phyloP scores from a whole-genome alignment of 35 echinoderm and acorn worm genomes.

The Ophioderma brevispina region DNA sequence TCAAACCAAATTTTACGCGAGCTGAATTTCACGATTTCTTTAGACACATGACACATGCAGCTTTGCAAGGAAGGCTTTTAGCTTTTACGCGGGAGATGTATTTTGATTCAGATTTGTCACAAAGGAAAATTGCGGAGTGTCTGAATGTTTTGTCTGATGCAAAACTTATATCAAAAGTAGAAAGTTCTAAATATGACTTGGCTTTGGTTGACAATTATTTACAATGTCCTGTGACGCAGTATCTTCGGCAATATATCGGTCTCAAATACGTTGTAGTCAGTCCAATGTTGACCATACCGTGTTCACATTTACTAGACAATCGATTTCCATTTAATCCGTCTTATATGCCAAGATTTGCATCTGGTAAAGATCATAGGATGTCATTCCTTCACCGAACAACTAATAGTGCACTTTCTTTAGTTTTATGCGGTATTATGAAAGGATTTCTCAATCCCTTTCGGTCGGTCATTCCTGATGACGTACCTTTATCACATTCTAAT shows the following conservation, averaged over 20 bases:
- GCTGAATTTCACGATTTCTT: neutral
- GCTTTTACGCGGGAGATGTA: neutral
- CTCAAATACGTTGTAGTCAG: neutral
- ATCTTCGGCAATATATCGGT: neutral
- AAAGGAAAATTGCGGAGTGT: neutral
- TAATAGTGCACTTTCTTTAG: no score
- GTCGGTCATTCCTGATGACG: no score
- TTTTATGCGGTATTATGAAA: no score
- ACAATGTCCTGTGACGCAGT: constrained; percentile 5
- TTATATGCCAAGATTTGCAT: constrained; percentile 19
- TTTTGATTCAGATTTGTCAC: neutral
- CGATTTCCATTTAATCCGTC: constrained; percentile 10
- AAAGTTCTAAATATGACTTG: constrained; percentile 1
- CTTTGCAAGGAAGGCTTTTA: neutral
- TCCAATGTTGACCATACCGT: neutral
- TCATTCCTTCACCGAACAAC: neutral
- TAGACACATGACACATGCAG: neutral
- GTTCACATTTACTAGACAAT: neutral
- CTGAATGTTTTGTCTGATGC: constrained; percentile 1
- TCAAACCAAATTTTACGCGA: neutral
- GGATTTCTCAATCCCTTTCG: no score
- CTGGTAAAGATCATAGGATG: constrained; percentile 13
- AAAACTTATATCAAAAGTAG: neutral
- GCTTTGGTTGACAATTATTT: neutral
- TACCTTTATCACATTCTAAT: no score